phyloP scores from a whole-genome alignment of 1,140 invertebrate genomes.

The Leptonema lineaticorne region DNA sequence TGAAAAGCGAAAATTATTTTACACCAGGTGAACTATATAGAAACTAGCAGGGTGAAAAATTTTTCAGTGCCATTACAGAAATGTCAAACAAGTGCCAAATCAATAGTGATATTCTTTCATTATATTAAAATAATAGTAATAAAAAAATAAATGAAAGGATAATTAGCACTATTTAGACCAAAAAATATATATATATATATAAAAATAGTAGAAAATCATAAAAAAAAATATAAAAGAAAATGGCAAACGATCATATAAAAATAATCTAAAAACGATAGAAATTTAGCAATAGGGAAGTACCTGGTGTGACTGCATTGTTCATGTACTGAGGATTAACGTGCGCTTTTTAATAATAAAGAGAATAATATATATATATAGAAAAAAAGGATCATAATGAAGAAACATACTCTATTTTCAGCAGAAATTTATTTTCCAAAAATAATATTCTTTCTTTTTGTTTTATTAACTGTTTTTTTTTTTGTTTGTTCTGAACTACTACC shows the following conservation, averaged over 20 bases:
- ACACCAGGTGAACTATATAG: conserved; percentile 1
- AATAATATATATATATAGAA: too few species aligned
- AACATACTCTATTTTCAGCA: conserved; percentile 5
- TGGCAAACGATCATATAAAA: too few species aligned
- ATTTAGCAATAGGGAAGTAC: conserved; percentile 19
- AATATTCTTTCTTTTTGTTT: neutral
- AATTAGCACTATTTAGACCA: too few species aligned
- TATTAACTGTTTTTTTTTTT: too few species aligned
- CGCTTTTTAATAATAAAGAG: conserved; percentile 13
- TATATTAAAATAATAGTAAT: neutral
- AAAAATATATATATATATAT: neutral
- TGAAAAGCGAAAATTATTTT: neutral
- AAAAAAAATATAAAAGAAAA: too few species aligned
- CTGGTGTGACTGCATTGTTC: conserved; percentile 41
- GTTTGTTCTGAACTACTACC: too few species aligned
- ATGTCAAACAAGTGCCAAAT: neutral
- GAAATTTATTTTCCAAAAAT: conserved; percentile 11
- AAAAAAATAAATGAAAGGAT: neutral
- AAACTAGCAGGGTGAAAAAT: neutral
- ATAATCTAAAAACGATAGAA: neutral
- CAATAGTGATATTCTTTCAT: neutral
- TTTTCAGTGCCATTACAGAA: neutral
- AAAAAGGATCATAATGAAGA: conserved; percentile 28
- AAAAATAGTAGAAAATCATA: neutral
- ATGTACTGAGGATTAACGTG: conserved; percentile 44